These are phyloP conservation scores for Netelia virgata DNA, from an alignment of 2,888 invertebrate species.

Conservation along the genomic window DNA sequence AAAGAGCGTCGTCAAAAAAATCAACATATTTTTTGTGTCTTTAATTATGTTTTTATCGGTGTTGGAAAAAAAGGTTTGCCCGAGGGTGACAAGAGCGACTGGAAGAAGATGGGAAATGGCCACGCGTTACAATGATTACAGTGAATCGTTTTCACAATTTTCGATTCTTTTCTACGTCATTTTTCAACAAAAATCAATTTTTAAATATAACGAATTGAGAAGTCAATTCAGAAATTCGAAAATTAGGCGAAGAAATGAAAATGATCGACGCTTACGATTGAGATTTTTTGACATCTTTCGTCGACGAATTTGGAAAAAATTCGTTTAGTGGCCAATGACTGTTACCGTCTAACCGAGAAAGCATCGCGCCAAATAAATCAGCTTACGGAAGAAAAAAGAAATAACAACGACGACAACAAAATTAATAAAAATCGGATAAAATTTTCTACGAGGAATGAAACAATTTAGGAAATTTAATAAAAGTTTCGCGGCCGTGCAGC, in stretches of 20 bases:
- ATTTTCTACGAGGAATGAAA: background rate
- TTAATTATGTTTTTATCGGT: background rate
- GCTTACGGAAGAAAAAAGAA: constrained; percentile 12
- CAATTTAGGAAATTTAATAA: background rate
- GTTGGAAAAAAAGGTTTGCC: background rate
- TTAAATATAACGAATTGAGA: too few relatives aligned
- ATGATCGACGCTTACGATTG: too few relatives aligned
- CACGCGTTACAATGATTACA: too few relatives aligned
- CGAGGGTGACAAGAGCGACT: background rate
- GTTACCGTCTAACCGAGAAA: too few relatives aligned
- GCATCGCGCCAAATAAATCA: background rate
- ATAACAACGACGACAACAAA: too few relatives aligned
- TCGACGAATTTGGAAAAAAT: background rate
- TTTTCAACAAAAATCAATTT: too few relatives aligned
- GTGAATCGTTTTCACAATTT: too few relatives aligned
- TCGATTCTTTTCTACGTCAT: too few relatives aligned
- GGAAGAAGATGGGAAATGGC: too few relatives aligned
- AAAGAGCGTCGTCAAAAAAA: constrained; percentile 18
- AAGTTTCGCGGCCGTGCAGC: background rate
- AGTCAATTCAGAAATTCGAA: too few relatives aligned
- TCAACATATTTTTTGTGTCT: background rate
- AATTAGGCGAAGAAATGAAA: too few relatives aligned
- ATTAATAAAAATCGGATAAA: background rate
- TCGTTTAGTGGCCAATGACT: too few relatives aligned
- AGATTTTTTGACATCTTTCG: background rate